Evolutionary conservation across 2,113 vertebrate genomes (phyloP), one percentile per base, ranked within the genome.

Genomic region (Clarias gariepinus): DNA sequence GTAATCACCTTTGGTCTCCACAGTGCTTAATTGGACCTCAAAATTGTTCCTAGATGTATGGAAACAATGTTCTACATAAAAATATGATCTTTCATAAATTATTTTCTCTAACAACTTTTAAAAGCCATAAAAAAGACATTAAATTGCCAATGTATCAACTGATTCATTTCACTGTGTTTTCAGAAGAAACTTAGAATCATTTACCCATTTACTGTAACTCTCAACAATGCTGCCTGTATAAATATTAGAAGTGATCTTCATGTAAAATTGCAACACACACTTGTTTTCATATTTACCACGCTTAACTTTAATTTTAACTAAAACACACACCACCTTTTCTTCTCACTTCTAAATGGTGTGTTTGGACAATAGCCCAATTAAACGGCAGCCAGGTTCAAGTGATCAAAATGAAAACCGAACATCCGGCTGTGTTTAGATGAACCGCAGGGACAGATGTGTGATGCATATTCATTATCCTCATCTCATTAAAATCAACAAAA

Each of bases 401-500:
- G 85, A 83, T 85, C 69, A 73, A 85, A 88, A 89, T 41, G 64
- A 86, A 85, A 86, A 57, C 63, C 23, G 74, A 88, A 81, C 84
- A 83, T 85, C 81, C 82, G 77, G 36, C 58, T 84, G 55, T 61
- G 85, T 71, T 89, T 86, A 83, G 86, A 88, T 81, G 87, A 91
- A 91, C 90, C 78, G 73, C 77, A 47, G 88, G 73, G 78, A 80
- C 68, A 63, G 80, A 79, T 82, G 81, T 69, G 73, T 81, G 76
- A 89, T 92, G 85, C 87, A 90, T 89, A 90, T 92, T 92, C 89
- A 90, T 92, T 85, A 90, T 63, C 83, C 84, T 87, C 83, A 90
- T 88, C 88, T 87, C 84, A 83, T 90, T 89, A 90, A 47, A 81
- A 90, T 55, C 78, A 85, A 63, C 58, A 64, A 52, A 79, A 91